Evolutionary conservation across 23 tunicate genomes (phyloP).

Genomic region (Trididemnum clinides): DNA sequence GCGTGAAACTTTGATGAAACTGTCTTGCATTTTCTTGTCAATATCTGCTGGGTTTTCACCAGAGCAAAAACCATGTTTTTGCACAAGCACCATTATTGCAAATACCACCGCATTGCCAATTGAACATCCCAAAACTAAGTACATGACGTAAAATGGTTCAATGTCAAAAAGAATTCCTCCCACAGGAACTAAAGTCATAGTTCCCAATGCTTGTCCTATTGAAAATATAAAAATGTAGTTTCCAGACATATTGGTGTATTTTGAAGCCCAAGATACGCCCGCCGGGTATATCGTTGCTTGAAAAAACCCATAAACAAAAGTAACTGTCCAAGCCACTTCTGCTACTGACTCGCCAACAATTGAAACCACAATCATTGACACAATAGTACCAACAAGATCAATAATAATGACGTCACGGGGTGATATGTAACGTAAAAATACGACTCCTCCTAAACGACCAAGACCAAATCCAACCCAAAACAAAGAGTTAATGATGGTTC

Average conservation of each 20-base stretch:
- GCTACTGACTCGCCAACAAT: constrained; percentile 62
- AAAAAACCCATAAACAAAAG: constrained; percentile 82
- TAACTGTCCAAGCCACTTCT: constrained; percentile 81
- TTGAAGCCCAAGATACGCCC: constrained; percentile 93
- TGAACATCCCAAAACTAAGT: constrained; percentile 78
- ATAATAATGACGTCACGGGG: constrained; percentile 64
- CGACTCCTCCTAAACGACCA: constrained; percentile 79
- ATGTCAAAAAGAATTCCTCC: constrained; percentile 78
- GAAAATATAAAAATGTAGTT: constrained; percentile 92
- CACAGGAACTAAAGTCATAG: constrained; percentile 81
- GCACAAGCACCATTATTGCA: constrained; percentile 62
- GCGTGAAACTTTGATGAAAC: no score
- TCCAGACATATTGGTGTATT: constrained; percentile 94
- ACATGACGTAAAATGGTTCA: constrained; percentile 92
- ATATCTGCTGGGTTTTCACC: no score
- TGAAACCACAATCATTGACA: constrained; percentile 67
- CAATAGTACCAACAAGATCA: constrained; percentile 75
- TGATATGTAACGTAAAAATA: constrained; percentile 35
- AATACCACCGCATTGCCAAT: constrained; percentile 58
- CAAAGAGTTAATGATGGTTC: constrained; percentile 81
- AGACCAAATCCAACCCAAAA: constrained; percentile 94
- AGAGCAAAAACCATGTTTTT: no score
- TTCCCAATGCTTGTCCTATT: constrained; percentile 92
- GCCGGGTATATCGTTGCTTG: constrained; percentile 89
- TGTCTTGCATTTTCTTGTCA: no score